Base-by-base conservation (phyloP, 2,888 invertebrate species). In the Agrotis clavis region DNA sequence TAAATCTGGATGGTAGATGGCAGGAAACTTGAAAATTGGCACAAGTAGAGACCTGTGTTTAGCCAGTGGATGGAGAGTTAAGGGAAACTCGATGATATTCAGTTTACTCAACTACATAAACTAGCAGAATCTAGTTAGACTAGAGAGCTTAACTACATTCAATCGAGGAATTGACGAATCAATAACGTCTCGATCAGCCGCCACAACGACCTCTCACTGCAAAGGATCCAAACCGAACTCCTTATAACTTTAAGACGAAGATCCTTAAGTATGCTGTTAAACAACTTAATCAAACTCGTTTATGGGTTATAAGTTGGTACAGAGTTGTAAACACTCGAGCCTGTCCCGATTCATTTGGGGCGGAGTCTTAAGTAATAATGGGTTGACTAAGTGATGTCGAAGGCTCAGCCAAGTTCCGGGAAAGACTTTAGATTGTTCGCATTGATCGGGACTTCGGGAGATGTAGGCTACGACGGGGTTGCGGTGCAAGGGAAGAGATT, bases 361-460 rank as follows among this genome's bases (percentile, higher is more conserved):
- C 60, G 68, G 67, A 63, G 72, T 71, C 67, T 67, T 51, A 60
- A 74, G 74, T 77, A 84, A 86, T 86, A 86, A 79, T 75, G 71
- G 83, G 75, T 76, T 85, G 83, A 86, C 82, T 82, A 82, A 85
- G 74, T 85, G 81, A 77, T 74, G 68, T 63, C 61, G 74, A 80
- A 66, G 74, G 73, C 59, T 41, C 69, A 30, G 69, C 48, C 14
- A 73, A 81, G 72, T 73, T 76, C 63, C 71, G 47, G 54, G 59
- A 72, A 71, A 66, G 62, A 69, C 69, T 79, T 66, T 30, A 77
- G 75, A 87, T 86, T 83, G 83, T 87, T 82, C 75, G 69, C 74
- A 74, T 84, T 72, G 82, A 81, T 84, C 66, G 67, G 63, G 25
- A 41, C 41, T 41, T 41, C 30, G 56, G 21, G 67, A 62, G 54